Evolutionary conservation across 2,888 invertebrate genomes (phyloP).

Genomic region (Andrena fulva): DNA sequence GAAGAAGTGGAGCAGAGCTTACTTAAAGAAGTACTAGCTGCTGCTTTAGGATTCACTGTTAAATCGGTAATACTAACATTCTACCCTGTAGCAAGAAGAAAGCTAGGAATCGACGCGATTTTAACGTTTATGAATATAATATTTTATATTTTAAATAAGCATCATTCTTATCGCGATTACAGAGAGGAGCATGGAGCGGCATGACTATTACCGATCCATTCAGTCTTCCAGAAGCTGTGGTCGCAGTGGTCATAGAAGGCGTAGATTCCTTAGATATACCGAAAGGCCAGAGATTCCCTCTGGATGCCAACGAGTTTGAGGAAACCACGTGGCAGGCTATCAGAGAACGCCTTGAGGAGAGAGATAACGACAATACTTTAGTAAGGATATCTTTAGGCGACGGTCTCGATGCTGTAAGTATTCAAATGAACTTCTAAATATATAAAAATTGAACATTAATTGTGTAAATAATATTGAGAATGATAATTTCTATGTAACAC

Average conservation of each 20-base stretch:
- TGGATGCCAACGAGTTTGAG: conserved; percentile 88
- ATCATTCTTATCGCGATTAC: conserved; percentile 26
- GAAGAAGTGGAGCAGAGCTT: conserved; percentile 88
- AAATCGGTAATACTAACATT: conserved; percentile 86
- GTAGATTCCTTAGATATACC: conserved; percentile 83
- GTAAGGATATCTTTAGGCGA: conserved; percentile 89
- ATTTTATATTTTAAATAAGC: conserved; percentile 5
- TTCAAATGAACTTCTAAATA: not conserved
- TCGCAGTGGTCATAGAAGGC: conserved; percentile 90
- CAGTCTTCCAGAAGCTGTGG: conserved; percentile 89
- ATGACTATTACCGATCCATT: conserved; percentile 90
- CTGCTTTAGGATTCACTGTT: conserved; percentile 90
- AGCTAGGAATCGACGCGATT: not conserved
- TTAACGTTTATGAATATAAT: not conserved
- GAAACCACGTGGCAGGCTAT: conserved; percentile 87
- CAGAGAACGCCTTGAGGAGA: conserved; percentile 87
- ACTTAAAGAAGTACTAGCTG: conserved; percentile 90
- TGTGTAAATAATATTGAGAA: not conserved
- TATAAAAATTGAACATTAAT: not conserved
- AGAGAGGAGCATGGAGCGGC: conserved; percentile 88
- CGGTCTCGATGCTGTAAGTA: conserved; percentile 88
- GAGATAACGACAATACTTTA: conserved; percentile 88
- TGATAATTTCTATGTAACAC: not conserved
- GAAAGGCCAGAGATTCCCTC: conserved; percentile 86
- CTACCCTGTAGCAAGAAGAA: not conserved